Conservation (phyloP, 2,113 vertebrate genomes). For the Edolisoma coerulescens region DNA sequence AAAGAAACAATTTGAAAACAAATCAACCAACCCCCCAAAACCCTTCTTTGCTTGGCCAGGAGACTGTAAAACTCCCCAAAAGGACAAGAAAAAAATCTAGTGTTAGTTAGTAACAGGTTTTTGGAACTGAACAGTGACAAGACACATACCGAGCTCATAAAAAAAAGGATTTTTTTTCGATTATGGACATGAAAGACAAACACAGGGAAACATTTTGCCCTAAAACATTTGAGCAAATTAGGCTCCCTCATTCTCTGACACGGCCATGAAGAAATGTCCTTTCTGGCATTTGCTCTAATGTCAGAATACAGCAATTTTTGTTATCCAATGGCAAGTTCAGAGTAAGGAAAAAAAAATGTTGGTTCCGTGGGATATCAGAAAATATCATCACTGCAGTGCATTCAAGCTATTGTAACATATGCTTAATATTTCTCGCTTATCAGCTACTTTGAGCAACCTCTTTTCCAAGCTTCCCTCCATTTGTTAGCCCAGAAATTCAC, state of each 20-base stretch:
- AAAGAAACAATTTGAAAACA: not conserved
- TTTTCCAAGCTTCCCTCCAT: not conserved
- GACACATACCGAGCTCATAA: fast-evolving
- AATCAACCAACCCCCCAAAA: not conserved
- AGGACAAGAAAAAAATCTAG: not conserved
- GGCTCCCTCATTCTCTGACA: not conserved
- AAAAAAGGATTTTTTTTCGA: not conserved
- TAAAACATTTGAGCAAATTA: not conserved
- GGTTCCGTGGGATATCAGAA: not conserved
- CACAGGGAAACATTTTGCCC: not conserved
- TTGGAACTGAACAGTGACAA: not conserved
- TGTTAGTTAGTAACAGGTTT: not conserved
- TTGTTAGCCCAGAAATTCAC: not conserved
- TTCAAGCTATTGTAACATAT: not conserved
- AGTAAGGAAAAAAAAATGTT: not conserved
- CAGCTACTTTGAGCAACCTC: not conserved
- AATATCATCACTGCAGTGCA: not conserved
- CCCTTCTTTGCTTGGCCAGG: not conserved
- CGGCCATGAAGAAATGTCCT: not conserved
- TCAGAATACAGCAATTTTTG: not conserved
- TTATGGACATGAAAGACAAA: not conserved
- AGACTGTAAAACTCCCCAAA: not conserved
- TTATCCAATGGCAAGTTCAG: not conserved
- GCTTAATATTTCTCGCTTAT: not conserved
- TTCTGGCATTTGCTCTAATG: not conserved